Evolutionary conservation across 2,113 vertebrate genomes (phyloP).

Genomic region (Poeciliopsis occidentalis): DNA sequence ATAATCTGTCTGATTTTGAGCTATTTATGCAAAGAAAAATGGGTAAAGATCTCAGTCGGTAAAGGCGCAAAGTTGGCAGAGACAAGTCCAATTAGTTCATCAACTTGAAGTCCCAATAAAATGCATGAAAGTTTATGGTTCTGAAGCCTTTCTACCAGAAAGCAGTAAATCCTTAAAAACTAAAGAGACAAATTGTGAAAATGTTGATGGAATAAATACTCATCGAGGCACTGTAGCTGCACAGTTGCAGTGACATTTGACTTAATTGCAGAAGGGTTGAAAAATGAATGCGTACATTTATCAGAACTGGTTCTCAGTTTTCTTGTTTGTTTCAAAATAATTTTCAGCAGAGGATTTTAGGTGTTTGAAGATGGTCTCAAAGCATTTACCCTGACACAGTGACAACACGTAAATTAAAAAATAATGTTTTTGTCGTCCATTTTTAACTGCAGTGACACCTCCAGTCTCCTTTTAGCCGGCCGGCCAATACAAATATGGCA

Average conservation of each 20-base stretch:
- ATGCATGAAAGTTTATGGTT: not conserved
- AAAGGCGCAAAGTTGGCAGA: not conserved
- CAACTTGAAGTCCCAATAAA: not conserved
- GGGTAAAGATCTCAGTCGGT: not conserved
- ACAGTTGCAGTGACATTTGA: not conserved
- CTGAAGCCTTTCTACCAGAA: not conserved
- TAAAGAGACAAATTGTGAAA: not conserved
- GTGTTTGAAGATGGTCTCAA: not conserved
- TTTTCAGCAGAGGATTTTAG: conserved; percentile 9
- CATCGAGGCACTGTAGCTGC: not conserved
- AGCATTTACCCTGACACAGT: conserved; percentile 28
- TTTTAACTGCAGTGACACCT: conserved; percentile 42
- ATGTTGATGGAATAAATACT: not conserved
- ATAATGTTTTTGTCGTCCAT: conserved; percentile 33
- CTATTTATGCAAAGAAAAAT: not conserved
- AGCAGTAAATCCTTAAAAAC: too few relatives aligned
- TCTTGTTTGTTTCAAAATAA: too few relatives aligned
- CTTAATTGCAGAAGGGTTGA: not conserved
- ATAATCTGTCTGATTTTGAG: not conserved
- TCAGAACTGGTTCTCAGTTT: not conserved
- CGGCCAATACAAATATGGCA: conserved; percentile 80
- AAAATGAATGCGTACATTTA: not conserved
- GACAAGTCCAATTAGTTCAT: not conserved
- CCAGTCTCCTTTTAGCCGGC: conserved; percentile 50
- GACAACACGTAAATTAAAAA: conserved; percentile 1